Percentiles rank a stretch among this genome's conserved stretches.
phyloP scores from a whole-genome alignment of 2,797 vertebrate species.

The Siniperca scherzeri region DNA sequence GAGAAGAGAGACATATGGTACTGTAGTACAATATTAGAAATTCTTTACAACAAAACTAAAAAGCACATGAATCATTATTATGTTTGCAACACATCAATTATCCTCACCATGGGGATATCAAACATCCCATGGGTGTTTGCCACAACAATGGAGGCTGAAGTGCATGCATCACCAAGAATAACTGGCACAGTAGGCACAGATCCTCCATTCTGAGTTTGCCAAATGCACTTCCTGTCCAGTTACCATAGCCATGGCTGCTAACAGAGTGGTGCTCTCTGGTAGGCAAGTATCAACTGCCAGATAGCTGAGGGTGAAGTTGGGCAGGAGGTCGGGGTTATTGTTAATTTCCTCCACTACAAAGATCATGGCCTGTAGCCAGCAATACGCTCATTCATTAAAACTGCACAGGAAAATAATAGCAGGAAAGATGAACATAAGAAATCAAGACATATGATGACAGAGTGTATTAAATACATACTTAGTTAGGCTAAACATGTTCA shows the following conservation, averaged over 20 bases:
- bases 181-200: slow-evolving; percentile 53
- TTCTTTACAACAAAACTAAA: slow-evolving; percentile 9
- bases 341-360: slow-evolving; percentile 77
- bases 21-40: slow-evolving; percentile 1
- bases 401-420: slow-evolving; percentile 23
- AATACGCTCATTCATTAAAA: slow-evolving; percentile 49
- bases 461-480: background rate
- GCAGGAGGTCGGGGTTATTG: slow-evolving; percentile 58
- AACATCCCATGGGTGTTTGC: slow-evolving; percentile 73
- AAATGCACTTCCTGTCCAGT: slow-evolving; percentile 55
- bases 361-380: slow-evolving; percentile 71
- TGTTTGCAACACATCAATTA: slow-evolving; percentile 18
- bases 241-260: slow-evolving; percentile 63
- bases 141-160: slow-evolving; percentile 67
- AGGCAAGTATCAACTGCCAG: slow-evolving; percentile 70
- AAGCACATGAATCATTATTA: slow-evolving; percentile 4
- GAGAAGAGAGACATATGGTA: background rate
- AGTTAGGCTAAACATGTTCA: background rate
- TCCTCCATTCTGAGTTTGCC: slow-evolving; percentile 42
- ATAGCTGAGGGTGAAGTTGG: slow-evolving; percentile 71
- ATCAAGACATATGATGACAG: background rate
- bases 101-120: slow-evolving; percentile 67
- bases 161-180: slow-evolving; percentile 69
- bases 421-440: slow-evolving; percentile 2
- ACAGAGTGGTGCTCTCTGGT: slow-evolving; percentile 63